Base-by-base conservation (phyloP, 2,888 invertebrate genomes). In the Agriopis marginaria region DNA sequence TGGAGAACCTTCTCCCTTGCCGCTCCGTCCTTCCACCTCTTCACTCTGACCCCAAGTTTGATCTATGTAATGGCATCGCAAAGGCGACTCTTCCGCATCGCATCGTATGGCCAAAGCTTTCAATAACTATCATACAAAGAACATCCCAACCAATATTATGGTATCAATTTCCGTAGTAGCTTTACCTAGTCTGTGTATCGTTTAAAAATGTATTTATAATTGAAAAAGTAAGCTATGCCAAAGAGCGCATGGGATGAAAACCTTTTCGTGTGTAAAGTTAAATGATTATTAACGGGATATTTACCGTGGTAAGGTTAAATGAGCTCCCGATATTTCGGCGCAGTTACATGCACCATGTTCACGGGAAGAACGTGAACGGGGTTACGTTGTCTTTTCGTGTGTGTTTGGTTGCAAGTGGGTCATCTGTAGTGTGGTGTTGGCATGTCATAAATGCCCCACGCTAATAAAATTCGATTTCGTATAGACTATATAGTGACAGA, bases 381-480 rank as follows among this genome's bases (percentile, higher is more conserved):
- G n/a, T n/a, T n/a, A n/a, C n/a, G n/a, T n/a, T n/a, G n/a, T n/a
- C 61, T 50, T 50, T 23, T 62, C 32, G 49, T 39, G 44, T 10
- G 47, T 49, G 58, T 45, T 14, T 8, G 32, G 14, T 42, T 14
- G 60, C 40, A 50, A 61, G 40, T 61, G 8, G 60, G 60, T 39
- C 60, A 14, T 12, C 32, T 10, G 14, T n/a, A 42, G 49, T 4
- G 50, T 40, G 17, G 50, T 45, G 32, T n/a, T n/a, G 7, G 12
- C 10, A 9, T 39, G 39, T 7, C n/a, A 39, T 50, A 32, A 39
- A 42, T 10, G 9, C 17, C 39, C 39, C 50, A 50, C 14, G 40
- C 49, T 61, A 61, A 61, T 61, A 50, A 61, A 61, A 61, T 50
- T 50, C 12, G 32, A 50, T 3, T 50, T 12, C 9, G 9, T 45